Conservation (phyloP, 2,113 vertebrate genomes). For the cattle (Bos taurus) region DNA sequence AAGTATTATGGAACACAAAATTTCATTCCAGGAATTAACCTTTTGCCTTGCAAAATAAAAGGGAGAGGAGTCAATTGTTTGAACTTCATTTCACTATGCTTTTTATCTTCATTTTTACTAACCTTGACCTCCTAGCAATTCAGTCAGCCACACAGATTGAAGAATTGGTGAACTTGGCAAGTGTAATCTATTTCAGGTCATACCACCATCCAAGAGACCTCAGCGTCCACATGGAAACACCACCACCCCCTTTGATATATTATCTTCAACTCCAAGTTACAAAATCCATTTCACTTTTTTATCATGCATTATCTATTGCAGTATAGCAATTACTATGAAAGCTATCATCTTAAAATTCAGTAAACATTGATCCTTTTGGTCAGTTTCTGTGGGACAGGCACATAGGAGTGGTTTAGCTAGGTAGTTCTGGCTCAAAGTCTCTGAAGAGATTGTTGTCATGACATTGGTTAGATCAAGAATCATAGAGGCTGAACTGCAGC, state of each 20-base stretch:
- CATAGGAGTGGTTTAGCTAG: neutral
- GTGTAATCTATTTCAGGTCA: neutral
- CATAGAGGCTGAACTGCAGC: accelerated
- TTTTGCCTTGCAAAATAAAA: neutral
- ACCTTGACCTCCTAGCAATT: neutral
- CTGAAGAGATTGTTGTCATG: neutral
- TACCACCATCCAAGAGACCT: neutral
- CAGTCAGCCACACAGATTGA: neutral
- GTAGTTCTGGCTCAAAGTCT: neutral
- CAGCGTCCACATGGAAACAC: neutral
- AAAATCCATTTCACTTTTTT: neutral
- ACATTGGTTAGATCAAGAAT: neutral
- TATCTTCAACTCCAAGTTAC: neutral
- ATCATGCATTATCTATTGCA: neutral
- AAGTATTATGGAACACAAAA: neutral
- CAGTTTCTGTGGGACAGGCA: neutral
- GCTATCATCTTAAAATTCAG: neutral
- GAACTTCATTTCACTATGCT: neutral
- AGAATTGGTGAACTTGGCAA: neutral
- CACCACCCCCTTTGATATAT: neutral
- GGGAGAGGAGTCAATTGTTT: neutral
- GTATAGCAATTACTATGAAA: neutral
- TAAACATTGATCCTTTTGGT: neutral
- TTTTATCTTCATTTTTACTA: neutral
- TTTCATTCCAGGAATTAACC: neutral